These are phyloP conservation scores for Rhodophaea formosa DNA, from an alignment of 2,888 invertebrate genomes.

Conservation along the genomic window DNA sequence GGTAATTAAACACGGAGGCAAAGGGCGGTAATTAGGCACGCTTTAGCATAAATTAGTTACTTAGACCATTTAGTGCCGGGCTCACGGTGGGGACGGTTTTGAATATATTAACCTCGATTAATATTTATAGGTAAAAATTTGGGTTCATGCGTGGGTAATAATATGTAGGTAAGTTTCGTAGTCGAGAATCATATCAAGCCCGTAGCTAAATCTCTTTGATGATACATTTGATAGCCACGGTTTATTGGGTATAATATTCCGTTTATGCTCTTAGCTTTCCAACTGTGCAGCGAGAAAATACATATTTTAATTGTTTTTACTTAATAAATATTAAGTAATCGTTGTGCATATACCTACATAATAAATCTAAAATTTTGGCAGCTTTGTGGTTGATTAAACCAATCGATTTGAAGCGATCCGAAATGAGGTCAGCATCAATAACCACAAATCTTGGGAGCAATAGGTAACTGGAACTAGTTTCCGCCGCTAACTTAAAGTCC, in stretches of 20 bases:
- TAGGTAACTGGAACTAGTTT: slow-evolving; percentile 34
- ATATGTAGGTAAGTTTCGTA: background rate
- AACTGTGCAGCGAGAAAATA: too few species aligned
- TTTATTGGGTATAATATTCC: too few species aligned
- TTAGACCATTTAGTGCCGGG: slow-evolving; percentile 12
- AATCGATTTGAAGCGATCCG: background rate
- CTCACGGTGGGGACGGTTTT: background rate
- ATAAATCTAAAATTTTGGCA: background rate
- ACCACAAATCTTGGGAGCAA: slow-evolving; percentile 34
- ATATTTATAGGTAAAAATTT: background rate
- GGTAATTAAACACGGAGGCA: slow-evolving; percentile 42
- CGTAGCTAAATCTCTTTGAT: too few species aligned
- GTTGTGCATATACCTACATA: background rate
- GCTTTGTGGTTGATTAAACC: background rate
- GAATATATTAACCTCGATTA: slow-evolving; percentile 4
- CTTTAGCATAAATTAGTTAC: slow-evolving; percentile 28
- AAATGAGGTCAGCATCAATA: slow-evolving; percentile 11
- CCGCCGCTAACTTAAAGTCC: slow-evolving; percentile 42
- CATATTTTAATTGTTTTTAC: too few species aligned
- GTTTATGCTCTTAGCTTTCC: too few species aligned
- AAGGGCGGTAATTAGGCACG: slow-evolving; percentile 34
- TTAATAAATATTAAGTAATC: too few species aligned
- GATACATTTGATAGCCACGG: too few species aligned
- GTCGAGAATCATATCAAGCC: too few species aligned
- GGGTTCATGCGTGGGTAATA: background rate